Base-by-base conservation (phyloP, 2,113 vertebrate genomes). In the Trogon melanurus region DNA sequence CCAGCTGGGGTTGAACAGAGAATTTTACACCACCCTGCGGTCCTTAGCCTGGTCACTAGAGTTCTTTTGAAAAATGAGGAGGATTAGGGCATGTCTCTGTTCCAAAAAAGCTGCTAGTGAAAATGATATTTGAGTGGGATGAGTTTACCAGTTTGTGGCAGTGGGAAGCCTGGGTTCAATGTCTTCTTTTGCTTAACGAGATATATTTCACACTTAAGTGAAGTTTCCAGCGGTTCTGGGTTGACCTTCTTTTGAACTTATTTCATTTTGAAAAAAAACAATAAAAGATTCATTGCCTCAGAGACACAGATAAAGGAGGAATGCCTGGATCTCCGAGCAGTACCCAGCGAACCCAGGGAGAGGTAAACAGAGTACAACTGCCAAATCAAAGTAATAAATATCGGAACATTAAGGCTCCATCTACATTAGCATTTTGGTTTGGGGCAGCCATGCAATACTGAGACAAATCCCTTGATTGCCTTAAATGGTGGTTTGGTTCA, bases 341-440 rank as follows among this genome's bases (percentile, higher is more conserved):
- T n/a, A 51, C 16, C 51, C 44, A 38, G 60, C 0, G 1, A 93
- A 86, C 65, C 18, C 38, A 48, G 20, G 18, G 34, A 92, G 38
- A 80, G 26, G 41, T 70, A 86, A 90, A 41, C 12, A 57, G 47
- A 70, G 23, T 5, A 29, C 60, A 90, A 74, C 7, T 5, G 2
- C 51, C 69, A 71, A 96, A 65, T 71, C n/a, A 89, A 78, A 95
- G 32, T 45, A 70, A 78, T 29, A 79, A 62, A 86, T 91, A 45
- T 58, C 1, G 4, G 34, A 91, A 71, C 25, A 53, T 60, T 86
- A 86, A 56, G 22, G 13, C 16, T 83, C 51, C 78, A 26, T 60
- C 57, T 67, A 34, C 26, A 65, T 74, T 64, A 93, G 7, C 56
- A 79, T 60, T 89, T 93, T 87, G 32, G 34, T 51, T 89, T 81